Evolutionary conservation across 1,140 invertebrate genomes (phyloP).

Genomic region (Notospermus geniculatus): DNA sequence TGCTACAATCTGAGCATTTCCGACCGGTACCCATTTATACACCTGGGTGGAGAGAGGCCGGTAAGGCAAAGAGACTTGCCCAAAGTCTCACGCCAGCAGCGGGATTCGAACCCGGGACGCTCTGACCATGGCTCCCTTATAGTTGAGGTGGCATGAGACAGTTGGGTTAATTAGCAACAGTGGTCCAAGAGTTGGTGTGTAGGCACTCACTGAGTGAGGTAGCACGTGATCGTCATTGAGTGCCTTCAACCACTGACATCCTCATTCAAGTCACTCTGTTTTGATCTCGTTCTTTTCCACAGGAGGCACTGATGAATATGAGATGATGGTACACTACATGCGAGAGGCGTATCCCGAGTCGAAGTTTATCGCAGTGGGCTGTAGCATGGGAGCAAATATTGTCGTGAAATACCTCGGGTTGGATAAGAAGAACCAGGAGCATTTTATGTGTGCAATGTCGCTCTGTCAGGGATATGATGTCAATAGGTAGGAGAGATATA

Average conservation of each 20-base stretch:
- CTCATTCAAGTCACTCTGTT: not conserved
- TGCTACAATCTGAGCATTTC: no score
- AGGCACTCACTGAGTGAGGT: no score
- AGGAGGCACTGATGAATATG: constrained; percentile 84
- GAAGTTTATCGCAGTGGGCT: constrained; percentile 79
- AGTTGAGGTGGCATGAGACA: no score
- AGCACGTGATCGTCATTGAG: no score
- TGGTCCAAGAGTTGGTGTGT: no score
- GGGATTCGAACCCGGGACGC: no score
- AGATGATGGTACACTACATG: constrained; percentile 74
- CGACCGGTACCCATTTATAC: no score
- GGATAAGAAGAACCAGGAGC: constrained; percentile 54
- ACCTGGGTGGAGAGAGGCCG: no score
- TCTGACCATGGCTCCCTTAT: no score
- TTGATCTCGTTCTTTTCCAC: constrained; percentile 29
- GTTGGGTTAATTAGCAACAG: no score
- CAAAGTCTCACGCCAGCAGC: no score
- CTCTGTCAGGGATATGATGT: constrained; percentile 91
- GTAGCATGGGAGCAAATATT: constrained; percentile 81
- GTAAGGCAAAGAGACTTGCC: no score
- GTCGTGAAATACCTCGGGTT: constrained; percentile 87
- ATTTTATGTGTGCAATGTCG: constrained; percentile 82
- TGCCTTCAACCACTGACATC: not conserved
- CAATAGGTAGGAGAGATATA: constrained; percentile 79
- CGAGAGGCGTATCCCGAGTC: constrained; percentile 71